Evolutionary conservation across 2,888 invertebrate species (phyloP).

Genomic region (Tenthredo amoena): DNA sequence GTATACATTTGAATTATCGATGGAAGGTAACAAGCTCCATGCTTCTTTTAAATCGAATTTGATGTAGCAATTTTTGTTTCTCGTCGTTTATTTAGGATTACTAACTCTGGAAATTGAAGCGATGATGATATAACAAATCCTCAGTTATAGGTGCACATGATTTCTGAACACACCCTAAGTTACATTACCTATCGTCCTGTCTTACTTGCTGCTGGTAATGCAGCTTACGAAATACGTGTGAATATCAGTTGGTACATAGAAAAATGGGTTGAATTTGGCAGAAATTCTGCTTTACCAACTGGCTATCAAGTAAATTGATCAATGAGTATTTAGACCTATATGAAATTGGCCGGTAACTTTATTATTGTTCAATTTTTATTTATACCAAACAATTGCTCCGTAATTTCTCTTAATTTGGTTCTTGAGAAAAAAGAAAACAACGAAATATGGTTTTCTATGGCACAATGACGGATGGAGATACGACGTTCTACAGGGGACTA

Average conservation of each 20-base stretch:
- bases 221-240: background rate
- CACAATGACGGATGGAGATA: too few relatives aligned
- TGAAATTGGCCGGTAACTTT: too few relatives aligned
- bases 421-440: too few relatives aligned
- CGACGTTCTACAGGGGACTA: too few relatives aligned
- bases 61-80: background rate
- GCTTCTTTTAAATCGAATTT: background rate
- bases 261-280: background rate
- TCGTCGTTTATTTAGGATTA: background rate
- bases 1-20: background rate
- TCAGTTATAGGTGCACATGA: background rate
- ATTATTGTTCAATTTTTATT: too few relatives aligned
- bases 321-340: background rate
- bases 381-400: too few relatives aligned
- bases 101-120: background rate
- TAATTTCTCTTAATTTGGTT: too few relatives aligned
- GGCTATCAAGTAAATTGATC: background rate
- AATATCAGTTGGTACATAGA: background rate
- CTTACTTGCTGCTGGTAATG: background rate
- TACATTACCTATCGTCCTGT: background rate
- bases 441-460: too few relatives aligned
- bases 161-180: background rate
- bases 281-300: background rate
- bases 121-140: background rate
- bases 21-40: background rate